A percentile compares a stretch with the other conserved stretches of the same genome.
Conservation (phyloP, 1,140 invertebrate genomes). For the Goniozus legneri region DNA sequence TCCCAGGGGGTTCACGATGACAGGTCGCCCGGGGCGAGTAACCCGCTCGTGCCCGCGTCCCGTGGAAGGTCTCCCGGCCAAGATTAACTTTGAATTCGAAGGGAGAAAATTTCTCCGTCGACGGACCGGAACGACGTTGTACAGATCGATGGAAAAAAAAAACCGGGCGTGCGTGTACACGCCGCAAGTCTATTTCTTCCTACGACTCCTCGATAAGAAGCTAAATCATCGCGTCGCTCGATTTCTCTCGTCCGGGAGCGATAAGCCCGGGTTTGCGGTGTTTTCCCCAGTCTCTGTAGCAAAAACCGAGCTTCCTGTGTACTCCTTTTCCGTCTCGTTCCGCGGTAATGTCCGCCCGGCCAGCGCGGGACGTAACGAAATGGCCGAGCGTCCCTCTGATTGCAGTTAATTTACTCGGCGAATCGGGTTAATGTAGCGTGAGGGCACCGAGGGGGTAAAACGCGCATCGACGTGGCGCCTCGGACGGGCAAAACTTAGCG, state of each 20-base stretch:
- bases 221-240: constrained; percentile 3
- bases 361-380: constrained; percentile 39
- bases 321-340: too few relatives aligned
- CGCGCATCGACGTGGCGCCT: constrained; percentile 22
- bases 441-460: constrained; percentile 24
- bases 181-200: too few relatives aligned
- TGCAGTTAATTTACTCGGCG: constrained; percentile 52
- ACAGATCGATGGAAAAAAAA: constrained; percentile 34
- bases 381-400: constrained; percentile 45
- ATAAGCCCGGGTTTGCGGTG: constrained; percentile 18
- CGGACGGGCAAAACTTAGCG: constrained; percentile 20
- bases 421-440: constrained; percentile 54
- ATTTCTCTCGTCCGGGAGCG: constrained; percentile 7
- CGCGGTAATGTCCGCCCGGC: constrained; percentile 23
- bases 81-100: constrained; percentile 40
- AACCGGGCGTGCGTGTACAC: too few relatives aligned
- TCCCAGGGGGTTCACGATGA: constrained; percentile 40
- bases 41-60: constrained; percentile 4
- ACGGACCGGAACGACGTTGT: constrained; percentile 27
- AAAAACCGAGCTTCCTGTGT: constrained; percentile 16
- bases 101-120: constrained; percentile 31
- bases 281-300: neutral
- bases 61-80: constrained; percentile 21
- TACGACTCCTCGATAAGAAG: too few relatives aligned
- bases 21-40: constrained; percentile 29